Percentiles rank a stretch among this genome's conserved stretches.
Evolutionary conservation across 2,888 invertebrate genomes (phyloP).

Genomic region (Drymonia ruficornis): DNA sequence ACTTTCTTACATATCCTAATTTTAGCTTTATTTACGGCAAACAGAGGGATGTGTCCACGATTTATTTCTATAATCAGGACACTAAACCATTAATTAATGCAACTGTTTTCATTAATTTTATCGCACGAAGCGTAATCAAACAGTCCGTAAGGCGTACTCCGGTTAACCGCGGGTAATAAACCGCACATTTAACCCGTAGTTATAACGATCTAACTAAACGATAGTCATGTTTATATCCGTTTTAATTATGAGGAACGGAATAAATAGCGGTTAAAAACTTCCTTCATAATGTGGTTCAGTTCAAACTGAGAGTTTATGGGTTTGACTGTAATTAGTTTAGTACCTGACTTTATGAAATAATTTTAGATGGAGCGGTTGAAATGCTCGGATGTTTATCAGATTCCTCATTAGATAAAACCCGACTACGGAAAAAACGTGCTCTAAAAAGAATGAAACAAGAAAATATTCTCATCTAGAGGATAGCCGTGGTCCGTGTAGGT

Average conservation of each 20-base stretch:
- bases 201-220: constrained; percentile 2
- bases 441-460: too few relatives aligned
- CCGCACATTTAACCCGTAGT: not conserved
- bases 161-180: constrained; percentile 3
- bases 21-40: not conserved
- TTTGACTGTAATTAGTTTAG: not conserved
- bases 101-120: constrained; percentile 4
- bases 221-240: constrained; percentile 6
- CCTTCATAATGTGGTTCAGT: constrained; percentile 2
- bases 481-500: too few relatives aligned
- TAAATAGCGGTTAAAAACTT: constrained; percentile 5
- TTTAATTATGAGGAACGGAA: constrained; percentile 8
- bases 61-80: constrained; percentile 26
- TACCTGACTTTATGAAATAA: not conserved
- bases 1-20: not conserved
- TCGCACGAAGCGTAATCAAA: not conserved
- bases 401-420: too few relatives aligned
- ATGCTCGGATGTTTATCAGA: too few relatives aligned
- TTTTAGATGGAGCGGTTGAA: not conserved
- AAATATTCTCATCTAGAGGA: too few relatives aligned
- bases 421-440: too few relatives aligned
- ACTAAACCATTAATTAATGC: constrained; percentile 38
- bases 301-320: constrained; percentile 1
- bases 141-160: not conserved
- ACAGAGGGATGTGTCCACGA: not conserved